A percentile compares a stretch with the other conserved stretches of the same genome.
These are phyloP conservation scores for Scytalopus superciliaris DNA, from an alignment of 2,113 vertebrate species.

Conservation along the genomic window DNA sequence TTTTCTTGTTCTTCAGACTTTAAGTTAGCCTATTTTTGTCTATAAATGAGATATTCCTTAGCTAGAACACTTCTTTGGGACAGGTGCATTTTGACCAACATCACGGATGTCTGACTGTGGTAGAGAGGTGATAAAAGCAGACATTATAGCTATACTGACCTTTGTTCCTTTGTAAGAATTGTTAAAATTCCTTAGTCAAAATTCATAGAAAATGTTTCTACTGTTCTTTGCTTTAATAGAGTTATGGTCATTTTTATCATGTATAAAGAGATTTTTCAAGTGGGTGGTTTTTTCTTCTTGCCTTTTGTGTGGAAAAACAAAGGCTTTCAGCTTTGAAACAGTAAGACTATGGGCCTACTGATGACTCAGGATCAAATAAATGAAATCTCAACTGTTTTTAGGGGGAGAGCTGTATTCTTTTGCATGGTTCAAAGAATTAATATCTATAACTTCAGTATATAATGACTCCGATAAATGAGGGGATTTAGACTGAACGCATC, in stretches of 20 bases:
- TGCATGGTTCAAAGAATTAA: slow-evolving; percentile 6
- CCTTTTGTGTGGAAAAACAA: background rate
- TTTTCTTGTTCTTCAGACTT: background rate
- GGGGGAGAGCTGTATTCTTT: background rate
- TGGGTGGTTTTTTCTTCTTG: background rate
- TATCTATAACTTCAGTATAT: background rate
- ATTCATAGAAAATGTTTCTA: background rate
- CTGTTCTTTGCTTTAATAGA: background rate
- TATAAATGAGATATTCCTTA: background rate
- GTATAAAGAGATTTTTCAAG: slow-evolving; percentile 6
- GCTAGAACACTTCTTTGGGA: background rate
- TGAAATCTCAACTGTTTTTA: background rate
- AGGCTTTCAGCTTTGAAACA: background rate
- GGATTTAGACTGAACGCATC: background rate
- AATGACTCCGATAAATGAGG: background rate
- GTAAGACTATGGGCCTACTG: background rate
- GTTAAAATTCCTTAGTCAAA: background rate
- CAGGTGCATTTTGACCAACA: background rate
- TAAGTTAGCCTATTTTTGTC: background rate
- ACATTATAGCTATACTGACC: background rate
- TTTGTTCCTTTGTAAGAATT: background rate
- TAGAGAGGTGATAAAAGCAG: background rate
- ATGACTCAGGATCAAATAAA: slow-evolving; percentile 12
- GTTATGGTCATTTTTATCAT: background rate
- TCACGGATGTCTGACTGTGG: background rate